phyloP scores from a whole-genome alignment of 2,113 vertebrate genomes.

The Clupea harengus region DNA sequence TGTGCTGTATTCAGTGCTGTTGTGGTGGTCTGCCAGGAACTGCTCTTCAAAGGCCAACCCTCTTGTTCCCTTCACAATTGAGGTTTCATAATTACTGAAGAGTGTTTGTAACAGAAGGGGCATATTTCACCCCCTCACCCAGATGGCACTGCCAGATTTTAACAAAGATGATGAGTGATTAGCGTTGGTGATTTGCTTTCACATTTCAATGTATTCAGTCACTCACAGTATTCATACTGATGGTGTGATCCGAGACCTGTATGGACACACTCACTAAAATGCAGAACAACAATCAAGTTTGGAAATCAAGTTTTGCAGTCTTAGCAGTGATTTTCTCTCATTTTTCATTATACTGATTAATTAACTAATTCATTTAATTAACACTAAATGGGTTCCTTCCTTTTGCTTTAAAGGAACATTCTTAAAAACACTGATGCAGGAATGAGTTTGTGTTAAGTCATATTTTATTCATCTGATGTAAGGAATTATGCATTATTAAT shows the following conservation, averaged over 20 bases:
- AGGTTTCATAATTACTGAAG: slow-evolving; percentile 11
- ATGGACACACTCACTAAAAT: not conserved
- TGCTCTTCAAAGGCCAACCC: not conserved
- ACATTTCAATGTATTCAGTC: slow-evolving; percentile 54
- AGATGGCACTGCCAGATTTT: slow-evolving; percentile 40
- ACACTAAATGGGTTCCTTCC: not conserved
- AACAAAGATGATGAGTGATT: slow-evolving; percentile 58
- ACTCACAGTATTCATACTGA: not conserved
- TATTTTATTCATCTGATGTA: not conserved
- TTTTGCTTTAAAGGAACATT: not conserved
- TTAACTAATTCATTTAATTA: no score
- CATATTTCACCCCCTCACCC: slow-evolving; percentile 36
- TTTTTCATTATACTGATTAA: not conserved
- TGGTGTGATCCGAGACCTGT: not conserved
- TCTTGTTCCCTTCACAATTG: not conserved
- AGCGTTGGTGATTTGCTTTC: slow-evolving; percentile 36
- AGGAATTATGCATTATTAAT: no score
- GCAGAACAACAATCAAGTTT: not conserved
- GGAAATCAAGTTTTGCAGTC: no score
- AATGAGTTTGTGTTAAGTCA: not conserved
- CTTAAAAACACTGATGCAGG: not conserved
- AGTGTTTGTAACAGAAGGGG: not conserved
- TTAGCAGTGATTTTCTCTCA: not conserved
- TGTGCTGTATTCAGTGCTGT: not conserved
- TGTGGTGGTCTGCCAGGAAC: slow-evolving; percentile 25